Evolutionary conservation across 2,888 invertebrate genomes (phyloP).

Genomic region (Phorcus lineatus): DNA sequence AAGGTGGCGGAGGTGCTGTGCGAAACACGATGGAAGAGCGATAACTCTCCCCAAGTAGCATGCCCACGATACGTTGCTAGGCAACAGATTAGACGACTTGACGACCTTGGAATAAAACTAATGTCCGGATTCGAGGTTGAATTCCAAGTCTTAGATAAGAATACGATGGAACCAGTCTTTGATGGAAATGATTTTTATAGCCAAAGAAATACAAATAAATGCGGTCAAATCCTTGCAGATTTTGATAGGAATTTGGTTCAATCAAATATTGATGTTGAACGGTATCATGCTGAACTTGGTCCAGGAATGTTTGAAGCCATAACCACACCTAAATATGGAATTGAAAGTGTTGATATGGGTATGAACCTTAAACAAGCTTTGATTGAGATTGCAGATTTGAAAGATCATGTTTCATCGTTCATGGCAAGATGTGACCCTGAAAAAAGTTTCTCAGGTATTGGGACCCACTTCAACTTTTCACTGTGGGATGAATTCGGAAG

Average conservation of each 20-base stretch:
- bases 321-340: conserved; percentile 2
- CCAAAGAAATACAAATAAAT: not conserved
- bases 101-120: not conserved
- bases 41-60: not conserved
- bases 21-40: not conserved
- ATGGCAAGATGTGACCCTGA: not conserved
- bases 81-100: not conserved
- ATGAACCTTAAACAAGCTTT: not conserved
- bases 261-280: not conserved
- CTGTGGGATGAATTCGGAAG: not conserved
- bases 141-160: not conserved
- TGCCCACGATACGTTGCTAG: conserved; percentile 6
- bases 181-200: not conserved
- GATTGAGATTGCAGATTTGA: not conserved
- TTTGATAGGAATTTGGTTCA: not conserved
- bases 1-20: not conserved
- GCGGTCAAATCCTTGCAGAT: not conserved
- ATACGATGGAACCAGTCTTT: not conserved
- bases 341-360: not conserved
- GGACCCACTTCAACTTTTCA: not conserved
- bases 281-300: not conserved
- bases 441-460: not conserved
- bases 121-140: conserved; percentile 2
- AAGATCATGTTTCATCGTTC: not conserved
- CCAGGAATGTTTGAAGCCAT: conserved; percentile 2